Evolutionary conservation across 2,888 invertebrate genomes (phyloP), one percentile per base, ranked within the genome.

Genomic region (Erpobdella octoculata): DNA sequence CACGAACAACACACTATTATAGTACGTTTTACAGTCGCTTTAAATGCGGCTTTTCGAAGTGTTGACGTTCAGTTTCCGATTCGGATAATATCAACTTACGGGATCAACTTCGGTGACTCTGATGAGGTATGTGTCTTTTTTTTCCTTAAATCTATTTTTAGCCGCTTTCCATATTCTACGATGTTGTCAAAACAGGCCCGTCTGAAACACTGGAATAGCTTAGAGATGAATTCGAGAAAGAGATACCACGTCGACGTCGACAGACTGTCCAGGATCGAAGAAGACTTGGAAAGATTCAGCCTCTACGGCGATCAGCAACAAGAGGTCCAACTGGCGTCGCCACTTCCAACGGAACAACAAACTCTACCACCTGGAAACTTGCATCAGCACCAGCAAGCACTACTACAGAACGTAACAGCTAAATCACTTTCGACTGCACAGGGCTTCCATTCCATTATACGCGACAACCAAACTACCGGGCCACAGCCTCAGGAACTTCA

Each of bases 251-350:
- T 9, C 5, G 53, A 53, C 6, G 53, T 53, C 48, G 75, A 75
- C 74, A 59, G 77, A 8, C 74, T 77, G 33, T 77, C 77, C 9
- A 62, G 72, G 28, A 77, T 77, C 15, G 74, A 75, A 58, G 77
- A 77, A 71, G 77, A 77, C 59, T 41, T 76, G 48, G 76, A 76
- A 12, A 71, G 68, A 28, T 68, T 75, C 18, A 74, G 74, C 58
- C 67, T 73, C 28, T 41, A 38, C 31, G 67, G 64, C 15, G 37
- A 38, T n/a, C 31, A 33, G 31, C 59, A 70, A 15, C 58, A 68
- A 53, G 35, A 31, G n/a, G n/a, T 9, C 31, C 31, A 21, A 28
- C 33, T 3, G 70, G 58, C 35, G 58, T 53, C 31, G 59, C 62
- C 6, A 33, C 61, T 1, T 58, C 68, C n/a, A 36, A 33, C 33